Conservation (phyloP, 2,888 invertebrate genomes). For the Cyaniris semiargus region DNA sequence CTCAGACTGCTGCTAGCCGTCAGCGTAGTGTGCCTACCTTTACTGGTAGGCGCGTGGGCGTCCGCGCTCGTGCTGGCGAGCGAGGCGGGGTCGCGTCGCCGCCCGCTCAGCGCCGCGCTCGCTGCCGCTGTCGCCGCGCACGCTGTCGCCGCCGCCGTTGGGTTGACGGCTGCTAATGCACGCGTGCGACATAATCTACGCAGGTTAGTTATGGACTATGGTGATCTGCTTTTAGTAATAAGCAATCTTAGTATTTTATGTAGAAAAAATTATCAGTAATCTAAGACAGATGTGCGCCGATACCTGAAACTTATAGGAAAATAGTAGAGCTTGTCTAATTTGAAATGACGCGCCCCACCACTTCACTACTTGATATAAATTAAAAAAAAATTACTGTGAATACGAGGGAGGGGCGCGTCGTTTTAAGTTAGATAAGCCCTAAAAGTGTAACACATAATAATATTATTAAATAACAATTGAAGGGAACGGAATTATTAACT, state of each 20-base stretch:
- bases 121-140: slow-evolving; percentile 89
- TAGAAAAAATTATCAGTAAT: too few relatives aligned
- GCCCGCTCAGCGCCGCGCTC: slow-evolving; percentile 86
- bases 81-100: slow-evolving; percentile 84
- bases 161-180: slow-evolving; percentile 92
- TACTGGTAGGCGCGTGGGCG: slow-evolving; percentile 93
- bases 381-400: too few relatives aligned
- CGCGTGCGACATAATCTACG: slow-evolving; percentile 88
- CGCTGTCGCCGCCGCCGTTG: slow-evolving; percentile 90
- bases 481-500: neutral
- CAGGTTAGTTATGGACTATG: slow-evolving; percentile 60
- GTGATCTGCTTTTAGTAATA: too few relatives aligned
- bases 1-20: slow-evolving; percentile 90
- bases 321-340: too few relatives aligned
- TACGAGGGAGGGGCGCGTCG: too few relatives aligned
- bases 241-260: too few relatives aligned
- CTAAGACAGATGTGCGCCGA: too few relatives aligned
- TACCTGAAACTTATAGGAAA: too few relatives aligned
- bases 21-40: slow-evolving; percentile 91
- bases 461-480: neutral
- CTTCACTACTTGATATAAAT: too few relatives aligned
- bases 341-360: too few relatives aligned
- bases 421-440: too few relatives aligned
- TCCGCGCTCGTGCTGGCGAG: slow-evolving; percentile 77
- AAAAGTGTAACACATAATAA: too few relatives aligned